Conservation (phyloP, 2,113 vertebrate genomes). For the Progne subis region DNA sequence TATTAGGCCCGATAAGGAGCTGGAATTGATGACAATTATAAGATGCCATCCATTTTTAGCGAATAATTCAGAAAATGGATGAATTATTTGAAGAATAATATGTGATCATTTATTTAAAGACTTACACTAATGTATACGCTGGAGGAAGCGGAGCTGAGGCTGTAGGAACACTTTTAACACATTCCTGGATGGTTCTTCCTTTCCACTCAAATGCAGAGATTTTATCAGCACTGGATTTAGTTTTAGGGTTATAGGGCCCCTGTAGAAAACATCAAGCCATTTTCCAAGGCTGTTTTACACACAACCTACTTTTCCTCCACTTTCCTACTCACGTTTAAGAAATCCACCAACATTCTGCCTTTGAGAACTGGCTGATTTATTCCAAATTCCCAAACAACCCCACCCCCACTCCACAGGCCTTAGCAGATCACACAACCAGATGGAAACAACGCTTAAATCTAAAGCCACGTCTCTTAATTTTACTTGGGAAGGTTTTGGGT, state of each 20-base stretch:
- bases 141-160: neutral
- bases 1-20: neutral
- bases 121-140: neutral
- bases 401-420: neutral
- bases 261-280: neutral
- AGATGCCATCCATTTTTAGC: conserved; percentile 32
- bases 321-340: neutral
- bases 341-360: conserved; percentile 11
- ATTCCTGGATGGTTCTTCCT: neutral
- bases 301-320: neutral
- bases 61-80: conserved; percentile 44
- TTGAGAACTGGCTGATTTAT: neutral
- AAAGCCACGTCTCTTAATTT: conserved; percentile 8
- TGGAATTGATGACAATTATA: conserved; percentile 43
- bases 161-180: neutral
- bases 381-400: neutral
- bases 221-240: neutral
- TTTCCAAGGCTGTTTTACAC: neutral
- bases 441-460: neutral
- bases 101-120: conserved; percentile 54
- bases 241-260: neutral
- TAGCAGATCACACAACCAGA: neutral
- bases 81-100: conserved; percentile 57
- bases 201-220: neutral
- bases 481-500: neutral